A percentile compares a stretch with the other conserved stretches of the same genome.
Evolutionary conservation across 1,140 invertebrate genomes (phyloP).

Genomic region (Leptopilina clavipes): DNA sequence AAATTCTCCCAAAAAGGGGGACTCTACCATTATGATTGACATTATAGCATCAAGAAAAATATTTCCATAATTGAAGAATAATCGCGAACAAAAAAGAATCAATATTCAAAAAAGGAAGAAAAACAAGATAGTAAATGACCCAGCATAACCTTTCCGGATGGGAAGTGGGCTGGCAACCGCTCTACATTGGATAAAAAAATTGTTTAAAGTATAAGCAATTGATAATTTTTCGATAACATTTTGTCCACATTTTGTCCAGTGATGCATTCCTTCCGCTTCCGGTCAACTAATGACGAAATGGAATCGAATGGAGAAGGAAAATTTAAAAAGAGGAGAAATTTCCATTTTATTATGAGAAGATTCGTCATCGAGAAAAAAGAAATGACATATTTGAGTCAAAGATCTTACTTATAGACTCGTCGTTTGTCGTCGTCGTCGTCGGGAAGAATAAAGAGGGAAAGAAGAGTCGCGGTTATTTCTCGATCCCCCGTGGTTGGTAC

Average conservation of each 20-base stretch:
- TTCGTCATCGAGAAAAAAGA: too few species aligned
- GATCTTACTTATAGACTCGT: conserved; percentile 36
- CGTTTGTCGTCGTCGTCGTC: too few species aligned
- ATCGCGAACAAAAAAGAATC: too few species aligned
- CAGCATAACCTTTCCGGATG: conserved; percentile 25
- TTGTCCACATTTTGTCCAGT: background rate
- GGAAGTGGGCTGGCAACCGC: conserved; percentile 15
- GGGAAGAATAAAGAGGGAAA: conserved; percentile 45
- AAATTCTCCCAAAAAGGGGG: too few species aligned
- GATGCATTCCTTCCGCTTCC: conserved; percentile 30
- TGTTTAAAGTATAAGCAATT: conserved; percentile 16
- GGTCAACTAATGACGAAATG: conserved; percentile 5
- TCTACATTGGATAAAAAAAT: conserved; percentile 25
- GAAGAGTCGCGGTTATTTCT: conserved; percentile 64
- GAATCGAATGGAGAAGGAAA: too few species aligned
- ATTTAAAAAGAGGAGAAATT: background rate
- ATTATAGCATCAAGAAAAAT: too few species aligned
- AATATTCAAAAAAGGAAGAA: too few species aligned
- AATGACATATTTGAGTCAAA: background rate
- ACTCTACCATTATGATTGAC: too few species aligned
- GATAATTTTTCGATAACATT: conserved; percentile 9
- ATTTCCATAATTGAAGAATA: too few species aligned
- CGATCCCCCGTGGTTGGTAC: conserved; percentile 66
- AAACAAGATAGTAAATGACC: conserved; percentile 19
- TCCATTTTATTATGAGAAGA: too few species aligned